Evolutionary conservation across 1,140 invertebrate species (phyloP).

Genomic region (Caenorhabditis brenneri): DNA sequence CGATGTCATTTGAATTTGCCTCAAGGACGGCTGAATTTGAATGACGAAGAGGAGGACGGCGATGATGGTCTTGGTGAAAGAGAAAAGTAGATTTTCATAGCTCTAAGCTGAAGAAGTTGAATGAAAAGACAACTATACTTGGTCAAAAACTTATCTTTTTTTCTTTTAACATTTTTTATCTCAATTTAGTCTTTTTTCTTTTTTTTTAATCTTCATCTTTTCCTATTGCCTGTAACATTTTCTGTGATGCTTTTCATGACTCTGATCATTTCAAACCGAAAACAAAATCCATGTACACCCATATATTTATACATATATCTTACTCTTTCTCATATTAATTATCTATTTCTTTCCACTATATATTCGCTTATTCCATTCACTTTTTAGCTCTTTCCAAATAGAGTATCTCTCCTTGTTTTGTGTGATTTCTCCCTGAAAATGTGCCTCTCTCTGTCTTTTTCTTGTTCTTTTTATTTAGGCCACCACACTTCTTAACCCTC

Average conservation of each 20-base stretch:
- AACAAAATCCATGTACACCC: neutral
- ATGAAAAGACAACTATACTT: neutral
- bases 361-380: neutral
- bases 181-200: neutral
- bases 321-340: neutral
- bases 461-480: neutral
- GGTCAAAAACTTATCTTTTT: too few relatives aligned
- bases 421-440: neutral
- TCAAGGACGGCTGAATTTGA: neutral
- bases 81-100: neutral
- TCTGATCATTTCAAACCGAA: neutral
- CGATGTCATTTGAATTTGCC: constrained; percentile 8
- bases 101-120: too few relatives aligned
- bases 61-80: neutral
- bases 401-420: neutral
- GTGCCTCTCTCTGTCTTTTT: neutral
- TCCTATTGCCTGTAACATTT: neutral
- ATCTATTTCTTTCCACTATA: neutral
- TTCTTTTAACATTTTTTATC: neutral
- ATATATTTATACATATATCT: neutral
- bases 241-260: constrained; percentile 1
- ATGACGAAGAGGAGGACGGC: neutral
- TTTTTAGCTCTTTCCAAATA: neutral
- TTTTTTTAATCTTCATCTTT: neutral
- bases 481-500: neutral